These are phyloP conservation scores for Taphrorychus bicolor DNA, from an alignment of 2,888 invertebrate species.

Conservation along the genomic window DNA sequence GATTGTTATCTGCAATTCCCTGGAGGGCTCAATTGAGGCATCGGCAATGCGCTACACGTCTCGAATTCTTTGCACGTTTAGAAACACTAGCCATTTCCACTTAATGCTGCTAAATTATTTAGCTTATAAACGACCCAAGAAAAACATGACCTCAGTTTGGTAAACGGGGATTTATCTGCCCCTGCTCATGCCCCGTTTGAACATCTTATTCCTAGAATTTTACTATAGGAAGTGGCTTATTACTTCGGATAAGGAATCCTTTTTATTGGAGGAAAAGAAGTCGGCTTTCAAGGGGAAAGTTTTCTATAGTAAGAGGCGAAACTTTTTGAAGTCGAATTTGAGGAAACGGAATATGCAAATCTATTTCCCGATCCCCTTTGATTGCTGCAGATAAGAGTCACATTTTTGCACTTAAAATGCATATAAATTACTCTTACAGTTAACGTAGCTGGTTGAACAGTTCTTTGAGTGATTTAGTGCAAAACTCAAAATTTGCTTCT, in stretches of 20 bases:
- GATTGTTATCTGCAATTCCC: slow-evolving; percentile 8
- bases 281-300: not conserved
- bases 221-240: not conserved
- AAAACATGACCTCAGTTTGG: not conserved
- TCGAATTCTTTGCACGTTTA: slow-evolving; percentile 30
- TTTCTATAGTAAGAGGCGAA: not conserved
- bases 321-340: no score
- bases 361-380: not conserved
- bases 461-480: not conserved
- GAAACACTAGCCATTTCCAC: slow-evolving; percentile 37
- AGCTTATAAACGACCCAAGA: slow-evolving; percentile 15
- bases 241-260: not conserved
- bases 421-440: not conserved
- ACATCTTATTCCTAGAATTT: not conserved
- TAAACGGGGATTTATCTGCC: not conserved
- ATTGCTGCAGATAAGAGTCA: no score
- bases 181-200: not conserved
- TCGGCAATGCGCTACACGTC: slow-evolving; percentile 30
- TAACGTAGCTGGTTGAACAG: not conserved
- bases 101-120: slow-evolving; percentile 38
- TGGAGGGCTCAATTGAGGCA: not conserved
- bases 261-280: not conserved
- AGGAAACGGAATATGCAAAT: not conserved
- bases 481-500: not conserved
- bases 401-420: not conserved